phyloP scores from a whole-genome alignment of 2,113 vertebrate species.

The Phaethornis superciliosus region DNA sequence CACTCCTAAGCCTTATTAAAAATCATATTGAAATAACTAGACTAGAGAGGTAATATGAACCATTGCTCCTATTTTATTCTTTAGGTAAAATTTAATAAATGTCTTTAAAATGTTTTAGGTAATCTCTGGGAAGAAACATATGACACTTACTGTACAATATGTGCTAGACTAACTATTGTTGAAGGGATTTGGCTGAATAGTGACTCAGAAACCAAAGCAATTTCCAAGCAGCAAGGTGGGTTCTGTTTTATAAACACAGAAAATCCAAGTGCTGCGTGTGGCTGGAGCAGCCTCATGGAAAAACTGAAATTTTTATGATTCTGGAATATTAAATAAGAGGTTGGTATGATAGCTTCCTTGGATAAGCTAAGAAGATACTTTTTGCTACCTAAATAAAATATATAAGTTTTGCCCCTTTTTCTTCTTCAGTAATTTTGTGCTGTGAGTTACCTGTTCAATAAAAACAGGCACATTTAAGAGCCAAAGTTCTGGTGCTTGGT shows the following conservation, averaged over 20 bases:
- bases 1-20: neutral
- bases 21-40: neutral
- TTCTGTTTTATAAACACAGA: constrained; percentile 14
- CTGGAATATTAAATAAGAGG: neutral
- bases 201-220: neutral
- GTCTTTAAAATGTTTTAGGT: constrained; percentile 23
- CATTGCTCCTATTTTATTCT: neutral
- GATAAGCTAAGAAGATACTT: neutral
- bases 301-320: neutral
- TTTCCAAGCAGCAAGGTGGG: neutral
- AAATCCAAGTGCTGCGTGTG: neutral
- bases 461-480: neutral
- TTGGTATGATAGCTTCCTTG: neutral
- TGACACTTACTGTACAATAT: neutral
- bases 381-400: neutral
- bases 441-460: neutral
- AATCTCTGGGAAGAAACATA: neutral
- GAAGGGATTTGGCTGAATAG: neutral
- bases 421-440: neutral
- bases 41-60: neutral
- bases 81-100: neutral
- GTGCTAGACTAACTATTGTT: neutral
- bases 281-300: neutral
- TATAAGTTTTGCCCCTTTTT: neutral
- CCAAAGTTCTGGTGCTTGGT: neutral